These are phyloP conservation scores for Lepas anatifera DNA, from an alignment of 2,888 invertebrate species.

Conservation along the genomic window DNA sequence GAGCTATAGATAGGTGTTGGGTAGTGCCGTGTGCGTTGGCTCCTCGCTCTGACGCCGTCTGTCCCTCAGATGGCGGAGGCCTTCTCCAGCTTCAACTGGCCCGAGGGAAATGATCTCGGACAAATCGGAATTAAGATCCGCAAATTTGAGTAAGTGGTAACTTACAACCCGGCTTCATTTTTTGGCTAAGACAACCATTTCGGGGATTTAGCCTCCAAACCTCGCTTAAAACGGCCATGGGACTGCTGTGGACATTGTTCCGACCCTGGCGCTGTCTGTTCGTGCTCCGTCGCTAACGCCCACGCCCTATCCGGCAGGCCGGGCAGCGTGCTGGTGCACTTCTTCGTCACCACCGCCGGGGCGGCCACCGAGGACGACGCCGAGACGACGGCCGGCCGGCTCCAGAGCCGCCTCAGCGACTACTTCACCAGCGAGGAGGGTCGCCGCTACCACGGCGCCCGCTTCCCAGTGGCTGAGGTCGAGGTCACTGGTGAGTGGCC, in stretches of 20 bases:
- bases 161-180: no score
- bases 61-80: conserved; percentile 2
- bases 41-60: no score
- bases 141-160: not conserved
- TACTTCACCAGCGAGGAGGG: not conserved
- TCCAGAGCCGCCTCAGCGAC: not conserved
- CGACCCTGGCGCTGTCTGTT: no score
- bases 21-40: no score
- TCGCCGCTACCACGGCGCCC: not conserved
- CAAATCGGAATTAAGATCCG: conserved; percentile 3
- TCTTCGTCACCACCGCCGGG: not conserved
- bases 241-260: no score
- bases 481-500: not conserved
- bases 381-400: not conserved
- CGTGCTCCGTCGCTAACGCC: no score
- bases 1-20: no score
- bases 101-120: not conserved
- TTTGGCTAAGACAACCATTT: no score
- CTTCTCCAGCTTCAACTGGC: not conserved
- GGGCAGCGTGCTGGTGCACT: not conserved
- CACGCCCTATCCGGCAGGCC: no score
- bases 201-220: no score
- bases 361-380: not conserved
- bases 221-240: no score
- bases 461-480: not conserved